Percentiles rank a stretch among this genome's conserved stretches.
Evolutionary conservation across 2,113 vertebrate genomes (phyloP).

Genomic region (Oxygymnocypris stewartii): DNA sequence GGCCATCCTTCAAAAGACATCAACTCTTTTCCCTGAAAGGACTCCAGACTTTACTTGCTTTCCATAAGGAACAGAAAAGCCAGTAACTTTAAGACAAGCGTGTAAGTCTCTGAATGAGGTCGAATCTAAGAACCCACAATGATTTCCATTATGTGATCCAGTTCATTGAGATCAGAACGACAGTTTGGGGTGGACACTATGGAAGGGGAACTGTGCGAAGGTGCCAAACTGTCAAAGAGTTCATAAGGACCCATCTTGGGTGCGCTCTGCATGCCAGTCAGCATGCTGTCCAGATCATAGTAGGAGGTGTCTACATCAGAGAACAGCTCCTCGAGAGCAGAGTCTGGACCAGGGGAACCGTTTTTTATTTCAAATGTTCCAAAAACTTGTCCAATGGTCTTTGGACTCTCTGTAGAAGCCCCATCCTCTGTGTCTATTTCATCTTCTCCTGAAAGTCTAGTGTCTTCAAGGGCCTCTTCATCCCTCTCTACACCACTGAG

Average conservation of each 20-base stretch:
- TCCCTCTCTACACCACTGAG: constrained; percentile 53
- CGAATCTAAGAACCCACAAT: constrained; percentile 86
- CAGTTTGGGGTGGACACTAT: constrained; percentile 81
- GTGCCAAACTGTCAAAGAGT: constrained; percentile 82
- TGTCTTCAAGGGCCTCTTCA: constrained; percentile 63
- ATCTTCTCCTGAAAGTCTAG: constrained; percentile 72
- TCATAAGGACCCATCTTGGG: constrained; percentile 86
- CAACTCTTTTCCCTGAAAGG: constrained; percentile 53
- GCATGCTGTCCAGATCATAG: constrained; percentile 91
- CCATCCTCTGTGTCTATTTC: constrained; percentile 75
- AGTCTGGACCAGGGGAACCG: constrained; percentile 75
- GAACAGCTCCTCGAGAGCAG: constrained; percentile 87
- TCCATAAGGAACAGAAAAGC: constrained; percentile 54
- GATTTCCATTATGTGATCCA: constrained; percentile 97
- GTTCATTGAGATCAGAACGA: constrained; percentile 92
- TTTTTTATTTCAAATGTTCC: constrained; percentile 91
- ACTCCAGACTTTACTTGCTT: constrained; percentile 50
- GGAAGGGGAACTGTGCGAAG: constrained; percentile 74
- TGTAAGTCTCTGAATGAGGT: constrained; percentile 24
- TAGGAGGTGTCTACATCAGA: constrained; percentile 92
- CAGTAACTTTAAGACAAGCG: constrained; percentile 30
- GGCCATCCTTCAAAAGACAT: constrained; percentile 49
- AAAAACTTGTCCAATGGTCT: constrained; percentile 91
- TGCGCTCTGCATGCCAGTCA: constrained; percentile 88
- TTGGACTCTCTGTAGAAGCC: constrained; percentile 67